phyloP scores from a whole-genome alignment of 2,113 vertebrate species.

The Pitta sordida region DNA sequence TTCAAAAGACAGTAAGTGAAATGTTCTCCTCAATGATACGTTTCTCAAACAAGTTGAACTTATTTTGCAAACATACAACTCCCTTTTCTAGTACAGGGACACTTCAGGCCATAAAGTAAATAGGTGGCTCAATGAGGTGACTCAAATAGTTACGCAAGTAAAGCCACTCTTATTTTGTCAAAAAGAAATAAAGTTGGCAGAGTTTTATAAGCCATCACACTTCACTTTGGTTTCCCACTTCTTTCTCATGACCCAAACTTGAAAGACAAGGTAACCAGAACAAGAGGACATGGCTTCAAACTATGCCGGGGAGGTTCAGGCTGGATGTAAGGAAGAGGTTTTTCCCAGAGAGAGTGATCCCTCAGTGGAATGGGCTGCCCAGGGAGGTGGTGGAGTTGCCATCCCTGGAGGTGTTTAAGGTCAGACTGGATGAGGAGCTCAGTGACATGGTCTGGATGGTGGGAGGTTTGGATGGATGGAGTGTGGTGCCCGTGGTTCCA shows the following conservation, averaged over 20 bases:
- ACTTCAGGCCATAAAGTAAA: neutral
- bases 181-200: conserved; percentile 58
- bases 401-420: too few relatives aligned
- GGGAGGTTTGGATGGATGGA: too few relatives aligned
- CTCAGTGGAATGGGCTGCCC: too few relatives aligned
- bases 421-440: too few relatives aligned
- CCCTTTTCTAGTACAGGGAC: neutral
- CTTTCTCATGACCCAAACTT: neutral
- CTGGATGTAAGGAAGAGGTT: too few relatives aligned
- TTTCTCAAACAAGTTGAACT: neutral
- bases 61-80: neutral
- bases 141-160: neutral
- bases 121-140: conserved; percentile 30
- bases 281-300: too few relatives aligned
- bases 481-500: too few relatives aligned
- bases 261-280: neutral
- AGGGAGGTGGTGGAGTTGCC: too few relatives aligned
- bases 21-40: neutral
- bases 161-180: conserved; percentile 27
- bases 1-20: neutral
- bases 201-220: conserved; percentile 41
- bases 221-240: conserved; percentile 18
- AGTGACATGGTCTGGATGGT: too few relatives aligned
- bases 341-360: too few relatives aligned
- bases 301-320: too few relatives aligned